Evolutionary conservation across 2,797 vertebrate genomes (phyloP), one percentile per base, ranked within the genome.

Genomic region (Lerista edwardsae): DNA sequence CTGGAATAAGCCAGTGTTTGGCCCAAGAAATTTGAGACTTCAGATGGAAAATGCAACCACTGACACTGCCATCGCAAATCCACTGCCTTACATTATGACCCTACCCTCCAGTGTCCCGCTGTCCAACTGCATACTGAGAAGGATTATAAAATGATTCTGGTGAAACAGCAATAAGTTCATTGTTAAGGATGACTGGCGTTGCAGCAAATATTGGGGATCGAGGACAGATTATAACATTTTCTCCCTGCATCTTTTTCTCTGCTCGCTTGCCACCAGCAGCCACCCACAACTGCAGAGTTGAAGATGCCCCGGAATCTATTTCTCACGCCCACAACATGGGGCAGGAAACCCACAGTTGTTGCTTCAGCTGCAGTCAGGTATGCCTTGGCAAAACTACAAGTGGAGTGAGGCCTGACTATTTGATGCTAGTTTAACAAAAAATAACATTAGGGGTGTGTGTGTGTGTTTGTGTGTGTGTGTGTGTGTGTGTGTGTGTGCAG

Each of bases 331-430:
- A 36, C 36, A 82, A 82, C 47, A 8, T 3, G 4, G 8, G 23
- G 23, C 59, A 82, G 39, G 81, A 82, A 82, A 75, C 44, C 64
- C 78, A 68, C 61, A 19, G 21, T 25, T 34, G 36, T 73, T 61
- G 10, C 10, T 36, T 11, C 27, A 61, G 15, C 6, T 39, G 36
- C 55, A 61, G 55, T 36, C 1, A 8, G 17, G 6, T 36, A 21
- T 0, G 14, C 15, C 23, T 25, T 59, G 15, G 34, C 51, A 39
- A 29, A 72, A 61, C 8, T 29, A 2, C 31, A 69, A 34, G 7
- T 19, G 12, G 57, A 5, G 31, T 12, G 9, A 31, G 62, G n/a
- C n/a, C 39, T n/a, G 44, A 47, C 14, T 4, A 41, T 29, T 41
- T 41, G 39, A 41, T 27, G 39, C 29, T n/a, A 34, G 51, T 25